phyloP scores from a whole-genome alignment of 2,888 invertebrate genomes.

The Galerucella nymphaeae region DNA sequence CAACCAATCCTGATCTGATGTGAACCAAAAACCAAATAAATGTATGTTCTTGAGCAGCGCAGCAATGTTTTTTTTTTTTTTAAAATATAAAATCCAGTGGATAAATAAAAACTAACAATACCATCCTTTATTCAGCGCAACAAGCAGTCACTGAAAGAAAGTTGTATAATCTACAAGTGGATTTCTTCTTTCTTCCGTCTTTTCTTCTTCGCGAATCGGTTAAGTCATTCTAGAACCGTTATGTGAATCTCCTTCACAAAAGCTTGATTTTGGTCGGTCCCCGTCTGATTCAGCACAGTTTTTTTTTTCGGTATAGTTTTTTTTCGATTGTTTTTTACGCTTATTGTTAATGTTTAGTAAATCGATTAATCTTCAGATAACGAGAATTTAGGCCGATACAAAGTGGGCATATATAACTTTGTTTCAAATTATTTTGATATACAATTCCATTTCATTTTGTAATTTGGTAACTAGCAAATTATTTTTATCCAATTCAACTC shows the following conservation, averaged over 20 bases:
- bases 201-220: conserved; percentile 29
- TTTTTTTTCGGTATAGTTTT: conserved; percentile 27
- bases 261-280: conserved; percentile 28
- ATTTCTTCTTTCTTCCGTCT: conserved; percentile 28
- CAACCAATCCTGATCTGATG: no score
- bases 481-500: no score
- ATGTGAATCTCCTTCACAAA: conserved; percentile 37
- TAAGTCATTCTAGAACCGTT: conserved; percentile 40
- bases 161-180: conserved; percentile 14
- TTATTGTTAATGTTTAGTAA: conserved; percentile 22
- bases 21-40: no score
- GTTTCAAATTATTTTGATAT: no score
- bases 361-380: conserved; percentile 13
- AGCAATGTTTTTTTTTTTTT: no score
- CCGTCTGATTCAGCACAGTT: conserved; percentile 26
- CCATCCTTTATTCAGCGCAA: neutral
- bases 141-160: conserved; percentile 13
- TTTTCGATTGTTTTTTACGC: conserved; percentile 10
- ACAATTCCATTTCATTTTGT: no score
- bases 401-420: neutral
- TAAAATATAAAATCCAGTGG: neutral
- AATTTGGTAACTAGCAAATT: no score
- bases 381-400: conserved; percentile 1
- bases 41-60: no score
- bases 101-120: neutral